Evolutionary conservation across 2,113 vertebrate species (phyloP).

Genomic region (Semnopithecus entellus): DNA sequence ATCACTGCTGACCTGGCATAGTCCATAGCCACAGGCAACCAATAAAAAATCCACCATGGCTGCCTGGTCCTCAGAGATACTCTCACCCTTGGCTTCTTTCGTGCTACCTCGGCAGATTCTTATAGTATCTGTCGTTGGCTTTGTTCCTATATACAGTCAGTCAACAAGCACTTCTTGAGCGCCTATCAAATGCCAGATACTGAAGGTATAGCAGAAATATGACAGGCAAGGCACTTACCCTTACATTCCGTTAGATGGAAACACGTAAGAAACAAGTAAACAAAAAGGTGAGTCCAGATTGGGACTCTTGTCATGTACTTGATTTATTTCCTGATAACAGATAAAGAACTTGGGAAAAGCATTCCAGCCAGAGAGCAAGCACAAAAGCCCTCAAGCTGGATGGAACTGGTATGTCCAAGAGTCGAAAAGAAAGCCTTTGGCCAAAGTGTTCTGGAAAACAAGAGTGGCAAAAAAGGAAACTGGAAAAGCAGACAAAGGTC

Average conservation of each 20-base stretch:
- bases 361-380: neutral
- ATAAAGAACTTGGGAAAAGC: neutral
- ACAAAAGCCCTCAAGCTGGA: neutral
- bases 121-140: neutral
- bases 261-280: neutral
- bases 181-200: neutral
- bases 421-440: neutral
- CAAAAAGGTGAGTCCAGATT: neutral
- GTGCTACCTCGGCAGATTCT: neutral
- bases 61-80: neutral
- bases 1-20: neutral
- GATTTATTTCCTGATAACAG: neutral
- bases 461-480: neutral
- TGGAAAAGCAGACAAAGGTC: neutral
- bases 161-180: neutral
- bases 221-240: neutral
- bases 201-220: neutral
- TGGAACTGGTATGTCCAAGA: neutral
- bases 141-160: neutral
- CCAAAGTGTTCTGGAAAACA: neutral
- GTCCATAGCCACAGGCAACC: neutral
- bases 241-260: neutral
- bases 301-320: neutral
- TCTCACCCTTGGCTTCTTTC: too few species aligned
- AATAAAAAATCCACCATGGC: neutral